Evolutionary conservation across 2,888 invertebrate genomes (phyloP).

Genomic region (Cancer borealis): DNA sequence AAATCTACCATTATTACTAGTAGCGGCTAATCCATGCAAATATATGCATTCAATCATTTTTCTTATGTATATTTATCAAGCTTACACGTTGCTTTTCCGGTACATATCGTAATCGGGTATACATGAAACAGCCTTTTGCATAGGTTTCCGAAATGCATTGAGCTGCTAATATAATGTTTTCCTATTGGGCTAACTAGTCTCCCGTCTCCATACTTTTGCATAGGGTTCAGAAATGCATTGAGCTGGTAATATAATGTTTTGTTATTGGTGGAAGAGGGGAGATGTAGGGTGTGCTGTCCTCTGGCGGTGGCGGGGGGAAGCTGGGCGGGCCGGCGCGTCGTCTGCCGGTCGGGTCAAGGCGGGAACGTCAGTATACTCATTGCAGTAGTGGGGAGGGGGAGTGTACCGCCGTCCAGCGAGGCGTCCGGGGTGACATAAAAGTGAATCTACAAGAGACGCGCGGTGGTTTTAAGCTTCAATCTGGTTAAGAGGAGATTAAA

Average conservation of each 20-base stretch:
- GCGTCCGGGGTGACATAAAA: conserved; percentile 40
- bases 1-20: no score
- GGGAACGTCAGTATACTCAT: conserved; percentile 51
- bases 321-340: conserved; percentile 33
- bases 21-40: no score
- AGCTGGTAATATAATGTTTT: neutral
- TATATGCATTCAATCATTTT: no score
- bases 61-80: no score
- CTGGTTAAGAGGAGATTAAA: neutral
- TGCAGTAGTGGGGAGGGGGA: conserved; percentile 24
- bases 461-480: neutral
- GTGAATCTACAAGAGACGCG: neutral
- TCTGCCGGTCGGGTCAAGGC: conserved; percentile 48
- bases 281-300: neutral
- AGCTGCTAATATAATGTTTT: no score
- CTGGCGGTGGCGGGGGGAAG: neutral
- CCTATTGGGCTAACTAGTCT: no score
- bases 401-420: neutral
- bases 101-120: no score
- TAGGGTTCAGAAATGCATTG: no score
- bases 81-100: no score
- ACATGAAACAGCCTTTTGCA: no score
- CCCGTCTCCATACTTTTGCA: no score
- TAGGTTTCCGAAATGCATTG: no score
- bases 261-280: neutral